These are phyloP conservation scores for Strix aluco DNA, from an alignment of 2,113 vertebrate genomes.

Conservation along the genomic window DNA sequence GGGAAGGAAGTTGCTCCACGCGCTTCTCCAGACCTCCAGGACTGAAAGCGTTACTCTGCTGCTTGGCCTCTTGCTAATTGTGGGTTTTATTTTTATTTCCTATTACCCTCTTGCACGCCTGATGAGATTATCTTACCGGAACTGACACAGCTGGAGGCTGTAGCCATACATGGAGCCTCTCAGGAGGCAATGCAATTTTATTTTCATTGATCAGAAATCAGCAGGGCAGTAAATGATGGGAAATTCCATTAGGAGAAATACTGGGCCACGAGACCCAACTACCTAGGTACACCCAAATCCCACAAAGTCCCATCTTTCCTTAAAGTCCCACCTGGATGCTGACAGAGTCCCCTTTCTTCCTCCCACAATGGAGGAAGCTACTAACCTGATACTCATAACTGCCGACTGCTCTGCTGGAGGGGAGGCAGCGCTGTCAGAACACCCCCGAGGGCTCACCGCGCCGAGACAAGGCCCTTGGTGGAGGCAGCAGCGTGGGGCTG, in stretches of 20 bases:
- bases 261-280: slow-evolving; percentile 66
- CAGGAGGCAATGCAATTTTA: slow-evolving; percentile 86
- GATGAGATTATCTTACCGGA: slow-evolving; percentile 87
- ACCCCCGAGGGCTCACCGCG: slow-evolving; percentile 24
- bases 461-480: not conserved
- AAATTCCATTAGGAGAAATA: slow-evolving; percentile 83
- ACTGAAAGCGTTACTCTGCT: slow-evolving; percentile 73
- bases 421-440: not conserved
- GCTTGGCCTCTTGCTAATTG: slow-evolving; percentile 79
- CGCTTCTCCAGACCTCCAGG: slow-evolving; percentile 24
- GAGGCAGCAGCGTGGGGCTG: not conserved
- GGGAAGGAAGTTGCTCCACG: not conserved
- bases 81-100: slow-evolving; percentile 85
- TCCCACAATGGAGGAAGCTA: not conserved
- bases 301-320: slow-evolving; percentile 15
- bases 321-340: not conserved
- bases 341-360: not conserved
- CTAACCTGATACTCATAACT: not conserved
- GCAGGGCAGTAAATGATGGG: slow-evolving; percentile 86
- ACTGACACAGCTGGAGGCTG: slow-evolving; percentile 85
- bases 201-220: slow-evolving; percentile 90
- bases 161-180: slow-evolving; percentile 78
- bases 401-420: not conserved
- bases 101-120: slow-evolving; percentile 82
- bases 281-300: slow-evolving; percentile 57